Percentiles rank a stretch among this genome's conserved stretches.
phyloP scores from a whole-genome alignment of 2,113 vertebrate species.

The Ammodytes marinus region DNA sequence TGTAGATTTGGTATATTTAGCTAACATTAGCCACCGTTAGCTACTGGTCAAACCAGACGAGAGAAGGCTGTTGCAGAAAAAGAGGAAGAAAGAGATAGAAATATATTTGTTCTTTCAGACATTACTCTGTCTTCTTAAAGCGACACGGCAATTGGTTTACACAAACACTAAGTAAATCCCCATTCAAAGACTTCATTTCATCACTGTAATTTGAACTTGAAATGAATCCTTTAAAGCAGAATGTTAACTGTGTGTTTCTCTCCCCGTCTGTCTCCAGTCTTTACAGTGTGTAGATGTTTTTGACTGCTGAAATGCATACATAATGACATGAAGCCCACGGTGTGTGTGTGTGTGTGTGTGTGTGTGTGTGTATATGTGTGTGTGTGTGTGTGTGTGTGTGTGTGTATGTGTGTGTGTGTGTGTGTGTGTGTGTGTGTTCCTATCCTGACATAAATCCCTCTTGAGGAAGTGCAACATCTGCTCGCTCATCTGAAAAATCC shows the following conservation, averaged over 20 bases:
- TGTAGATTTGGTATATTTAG: neutral
- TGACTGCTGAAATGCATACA: constrained; percentile 63
- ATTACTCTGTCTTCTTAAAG: neutral
- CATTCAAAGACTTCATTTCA: neutral
- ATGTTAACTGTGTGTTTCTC: neutral
- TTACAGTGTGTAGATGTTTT: constrained; percentile 33
- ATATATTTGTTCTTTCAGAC: neutral
- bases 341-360: constrained; percentile 23
- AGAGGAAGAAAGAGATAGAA: neutral
- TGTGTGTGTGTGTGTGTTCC: constrained; percentile 35
- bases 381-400: constrained; percentile 21
- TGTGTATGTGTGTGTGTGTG: constrained; percentile 34
- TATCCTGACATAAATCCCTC: constrained; percentile 74
- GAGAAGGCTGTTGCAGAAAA: neutral
- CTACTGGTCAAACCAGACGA: neutral
- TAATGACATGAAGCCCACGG: constrained; percentile 50
- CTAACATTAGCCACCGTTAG: neutral
- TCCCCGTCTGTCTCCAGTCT: neutral
- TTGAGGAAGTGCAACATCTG: constrained; percentile 79
- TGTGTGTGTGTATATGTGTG: constrained; percentile 28
- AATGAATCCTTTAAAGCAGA: neutral
- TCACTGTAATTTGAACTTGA: neutral
- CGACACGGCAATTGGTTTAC: neutral
- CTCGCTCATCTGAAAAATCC: constrained; percentile 67
- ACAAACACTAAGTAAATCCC: neutral